Percentiles rank a stretch among this genome's conserved stretches.
These are phyloP conservation scores for Cirrhinus mrigala DNA, from an alignment of 2,797 vertebrate genomes.

Conservation along the genomic window DNA sequence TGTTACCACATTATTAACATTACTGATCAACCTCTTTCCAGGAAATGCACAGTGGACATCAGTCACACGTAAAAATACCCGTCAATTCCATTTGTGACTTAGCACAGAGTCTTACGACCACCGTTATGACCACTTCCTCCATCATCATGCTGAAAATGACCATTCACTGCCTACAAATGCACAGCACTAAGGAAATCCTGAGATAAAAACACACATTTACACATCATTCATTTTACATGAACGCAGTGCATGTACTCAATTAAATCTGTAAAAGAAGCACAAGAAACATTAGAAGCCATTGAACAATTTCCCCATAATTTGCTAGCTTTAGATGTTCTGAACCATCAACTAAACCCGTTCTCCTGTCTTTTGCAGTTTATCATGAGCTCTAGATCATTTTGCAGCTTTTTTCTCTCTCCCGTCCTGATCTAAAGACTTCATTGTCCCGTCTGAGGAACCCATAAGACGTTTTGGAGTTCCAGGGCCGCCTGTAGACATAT, in stretches of 20 bases:
- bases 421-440: slow-evolving; percentile 36
- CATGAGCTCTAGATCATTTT: slow-evolving; percentile 3
- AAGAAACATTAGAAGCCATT: slow-evolving; percentile 25
- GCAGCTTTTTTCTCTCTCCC: not conserved
- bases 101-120: slow-evolving; percentile 47
- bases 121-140: slow-evolving; percentile 51
- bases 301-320: slow-evolving; percentile 11
- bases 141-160: slow-evolving; percentile 8
- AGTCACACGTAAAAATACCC: slow-evolving; percentile 18
- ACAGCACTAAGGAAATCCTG: not conserved
- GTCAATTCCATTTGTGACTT: slow-evolving; percentile 33
- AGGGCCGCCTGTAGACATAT: slow-evolving; percentile 57
- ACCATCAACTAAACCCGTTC: slow-evolving; percentile 42
- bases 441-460: slow-evolving; percentile 33
- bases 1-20: slow-evolving; percentile 19
- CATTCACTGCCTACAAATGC: slow-evolving; percentile 23
- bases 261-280: slow-evolving; percentile 17
- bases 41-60: not conserved
- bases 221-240: slow-evolving; percentile 30
- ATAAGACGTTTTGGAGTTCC: slow-evolving; percentile 50
- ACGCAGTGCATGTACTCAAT: not conserved
- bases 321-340: slow-evolving; percentile 37
- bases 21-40: not conserved
- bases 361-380: slow-evolving; percentile 40
- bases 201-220: slow-evolving; percentile 8